phyloP scores from a whole-genome alignment of 1,140 invertebrate species.

The Charaxes varanes region DNA sequence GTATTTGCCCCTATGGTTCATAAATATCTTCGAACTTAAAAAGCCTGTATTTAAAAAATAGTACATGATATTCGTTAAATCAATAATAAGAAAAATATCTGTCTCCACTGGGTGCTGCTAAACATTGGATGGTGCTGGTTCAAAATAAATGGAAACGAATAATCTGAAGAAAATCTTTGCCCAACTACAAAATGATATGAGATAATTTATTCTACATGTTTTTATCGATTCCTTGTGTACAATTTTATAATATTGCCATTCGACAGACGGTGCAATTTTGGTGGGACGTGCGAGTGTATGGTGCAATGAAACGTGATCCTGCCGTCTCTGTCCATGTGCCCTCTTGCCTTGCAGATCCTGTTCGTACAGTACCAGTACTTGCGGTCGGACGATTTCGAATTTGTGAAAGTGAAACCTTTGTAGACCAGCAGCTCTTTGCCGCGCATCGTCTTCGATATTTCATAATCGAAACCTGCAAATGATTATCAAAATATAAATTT shows the following conservation, averaged over 20 bases:
- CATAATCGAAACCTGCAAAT: constrained; percentile 22
- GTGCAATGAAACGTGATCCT: constrained; percentile 4
- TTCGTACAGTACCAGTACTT: constrained; percentile 13
- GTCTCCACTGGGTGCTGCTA: too few relatives aligned
- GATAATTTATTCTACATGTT: neutral
- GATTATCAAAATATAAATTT: too few relatives aligned
- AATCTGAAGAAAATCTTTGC: constrained; percentile 11
- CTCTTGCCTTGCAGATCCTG: constrained; percentile 10
- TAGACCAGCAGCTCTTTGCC: constrained; percentile 16
- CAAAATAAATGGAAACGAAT: too few relatives aligned
- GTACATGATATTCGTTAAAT: too few relatives aligned
- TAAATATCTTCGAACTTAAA: too few relatives aligned
- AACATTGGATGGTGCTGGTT: too few relatives aligned
- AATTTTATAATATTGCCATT: constrained; percentile 8
- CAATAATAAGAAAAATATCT: too few relatives aligned
- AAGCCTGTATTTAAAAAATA: too few relatives aligned
- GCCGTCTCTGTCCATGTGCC: constrained; percentile 8
- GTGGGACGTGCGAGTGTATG: constrained; percentile 6
- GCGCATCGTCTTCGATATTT: constrained; percentile 13
- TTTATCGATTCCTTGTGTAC: too few relatives aligned
- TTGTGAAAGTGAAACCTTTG: constrained; percentile 12
- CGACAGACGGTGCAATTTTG: constrained; percentile 7
- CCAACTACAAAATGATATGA: neutral
- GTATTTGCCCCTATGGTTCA: too few relatives aligned
- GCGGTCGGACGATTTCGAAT: neutral